Evolutionary conservation across 1,140 invertebrate genomes (phyloP).

Genomic region (Hirudo medicinalis): DNA sequence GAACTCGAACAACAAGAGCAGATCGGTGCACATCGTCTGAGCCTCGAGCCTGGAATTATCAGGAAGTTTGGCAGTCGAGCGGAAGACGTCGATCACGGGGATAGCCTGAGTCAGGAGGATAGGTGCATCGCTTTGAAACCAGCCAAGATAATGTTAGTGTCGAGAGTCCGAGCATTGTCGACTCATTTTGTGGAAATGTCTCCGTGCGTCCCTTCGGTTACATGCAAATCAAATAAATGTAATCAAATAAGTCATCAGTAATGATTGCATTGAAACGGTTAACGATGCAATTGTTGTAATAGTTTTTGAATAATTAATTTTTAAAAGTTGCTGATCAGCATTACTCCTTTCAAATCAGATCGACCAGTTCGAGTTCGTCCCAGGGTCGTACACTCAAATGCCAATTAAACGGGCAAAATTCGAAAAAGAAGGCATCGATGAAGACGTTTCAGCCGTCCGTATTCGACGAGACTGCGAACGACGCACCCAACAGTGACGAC

Average conservation of each 20-base stretch:
- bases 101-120: background rate
- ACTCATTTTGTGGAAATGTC: no score
- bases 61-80: background rate
- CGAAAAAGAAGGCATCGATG: no score
- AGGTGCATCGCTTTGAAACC: background rate
- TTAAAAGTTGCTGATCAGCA: no score
- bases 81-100: constrained; percentile 17
- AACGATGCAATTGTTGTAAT: background rate
- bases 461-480: no score
- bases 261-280: background rate
- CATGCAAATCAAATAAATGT: background rate
- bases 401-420: no score
- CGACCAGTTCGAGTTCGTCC: no score
- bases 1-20: background rate
- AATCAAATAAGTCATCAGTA: background rate
- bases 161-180: background rate
- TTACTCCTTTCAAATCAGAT: no score
- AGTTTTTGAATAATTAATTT: no score
- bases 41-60: background rate
- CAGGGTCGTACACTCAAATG: no score
- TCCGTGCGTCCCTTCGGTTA: background rate
- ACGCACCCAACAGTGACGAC: no score
- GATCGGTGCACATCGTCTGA: background rate
- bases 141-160: background rate
- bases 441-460: no score